Evolutionary conservation across 2,888 invertebrate genomes (phyloP), one percentile per base, ranked within the genome.

Genomic region (Antheraea yamamai): DNA sequence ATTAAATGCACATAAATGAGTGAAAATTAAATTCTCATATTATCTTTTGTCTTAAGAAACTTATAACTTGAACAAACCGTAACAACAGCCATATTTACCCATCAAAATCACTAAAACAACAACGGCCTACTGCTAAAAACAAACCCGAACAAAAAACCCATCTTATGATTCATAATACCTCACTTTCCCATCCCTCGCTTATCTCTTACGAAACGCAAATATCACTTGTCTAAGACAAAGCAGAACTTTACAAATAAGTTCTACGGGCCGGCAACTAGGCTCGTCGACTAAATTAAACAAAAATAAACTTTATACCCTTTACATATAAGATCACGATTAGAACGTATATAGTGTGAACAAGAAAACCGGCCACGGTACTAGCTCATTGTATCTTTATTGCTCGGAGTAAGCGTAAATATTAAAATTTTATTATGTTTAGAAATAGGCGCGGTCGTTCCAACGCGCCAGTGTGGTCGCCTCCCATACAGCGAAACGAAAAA

Each of bases 361-460:
- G 70, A 39, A 81, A 86, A 88, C 87, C 47, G 87, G 78, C 82
- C 88, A 81, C 76, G 85, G 90, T 91, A 91, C 90, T 89, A 83
- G 85, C 88, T 91, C 88, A 92, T 92, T 92, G 92, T 91, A 88
- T 88, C 87, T 93, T 92, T 92, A 93, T 92, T 91, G 90, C 89
- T 89, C 81, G 84, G 85, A 91, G 90, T 87, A 86, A 91, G 87
- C 90, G 91, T 94, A 92, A 94, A 94, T 94, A 94, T 91, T 87
- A 89, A 88, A 77, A 87, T 92, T 94, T 94, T 93, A 94, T 94
- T 93, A 88, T 94, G 90, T 94, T 94, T 93, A 92, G 91, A 87
- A 87, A 92, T 90, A 90, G 91, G 88, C 85, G 86, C 88, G 89
- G 89, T 86, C 85, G 80, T 80, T 87, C 88, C 87, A 87, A 81